These are phyloP conservation scores for Eupithecia centaureata DNA, from an alignment of 2,888 invertebrate species.

Conservation along the genomic window DNA sequence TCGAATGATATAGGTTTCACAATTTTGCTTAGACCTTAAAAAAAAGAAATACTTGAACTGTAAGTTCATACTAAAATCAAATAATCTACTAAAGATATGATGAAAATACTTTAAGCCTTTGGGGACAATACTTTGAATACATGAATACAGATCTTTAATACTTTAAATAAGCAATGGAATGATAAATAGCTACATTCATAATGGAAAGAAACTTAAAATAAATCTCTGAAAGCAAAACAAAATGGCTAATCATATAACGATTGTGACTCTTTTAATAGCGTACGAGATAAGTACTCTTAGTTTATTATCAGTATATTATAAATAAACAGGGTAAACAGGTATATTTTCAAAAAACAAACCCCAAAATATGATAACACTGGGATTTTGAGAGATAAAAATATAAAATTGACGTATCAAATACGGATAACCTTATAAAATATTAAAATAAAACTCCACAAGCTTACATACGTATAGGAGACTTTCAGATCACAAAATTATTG, in stretches of 20 bases:
- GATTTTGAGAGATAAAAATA: constrained; percentile 22
- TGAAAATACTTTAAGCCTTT: background rate
- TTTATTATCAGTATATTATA: constrained; percentile 13
- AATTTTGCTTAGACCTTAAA: constrained; percentile 4
- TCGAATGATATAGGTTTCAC: background rate
- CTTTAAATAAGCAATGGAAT: background rate
- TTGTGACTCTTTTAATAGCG: background rate
- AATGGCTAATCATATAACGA: background rate
- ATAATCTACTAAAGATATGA: background rate
- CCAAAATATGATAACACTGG: constrained; percentile 29
- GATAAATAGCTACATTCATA: background rate
- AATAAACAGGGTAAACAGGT: constrained; percentile 32
- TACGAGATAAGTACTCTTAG: background rate
- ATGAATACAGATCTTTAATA: constrained; percentile 7
- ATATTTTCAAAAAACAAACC: constrained; percentile 17
- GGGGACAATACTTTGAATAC: background rate
- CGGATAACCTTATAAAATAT: constrained; percentile 28
- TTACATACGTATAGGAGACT: constrained; percentile 4
- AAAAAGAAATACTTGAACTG: constrained; percentile 1
- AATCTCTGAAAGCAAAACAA: background rate
- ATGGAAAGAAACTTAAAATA: background rate
- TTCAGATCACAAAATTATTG: constrained; percentile 38
- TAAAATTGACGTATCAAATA: constrained; percentile 37
- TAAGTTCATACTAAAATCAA: background rate
- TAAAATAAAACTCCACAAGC: constrained; percentile 15